Conservation (phyloP, 2,113 vertebrate species). For the Spizaetus ornatus region DNA sequence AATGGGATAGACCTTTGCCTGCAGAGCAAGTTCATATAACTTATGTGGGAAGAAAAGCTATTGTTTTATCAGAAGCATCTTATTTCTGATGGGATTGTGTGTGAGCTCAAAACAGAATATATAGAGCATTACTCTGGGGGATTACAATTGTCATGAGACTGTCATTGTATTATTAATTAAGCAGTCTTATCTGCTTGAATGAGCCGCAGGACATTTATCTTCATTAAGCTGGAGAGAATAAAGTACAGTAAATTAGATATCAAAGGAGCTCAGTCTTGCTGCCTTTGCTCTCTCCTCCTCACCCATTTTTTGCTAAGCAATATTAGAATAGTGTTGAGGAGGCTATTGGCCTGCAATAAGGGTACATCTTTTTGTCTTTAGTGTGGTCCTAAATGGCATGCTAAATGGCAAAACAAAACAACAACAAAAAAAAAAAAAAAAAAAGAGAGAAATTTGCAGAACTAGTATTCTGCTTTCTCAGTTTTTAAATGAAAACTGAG, state of each 20-base stretch:
- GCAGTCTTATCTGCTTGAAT: constrained; percentile 70
- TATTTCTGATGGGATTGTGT: constrained; percentile 2
- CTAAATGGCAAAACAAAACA: not conserved
- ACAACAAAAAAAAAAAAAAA: too few relatives aligned
- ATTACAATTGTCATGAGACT: constrained; percentile 75
- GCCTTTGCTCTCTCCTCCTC: not conserved
- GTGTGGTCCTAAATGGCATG: not conserved
- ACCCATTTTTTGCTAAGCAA: not conserved
- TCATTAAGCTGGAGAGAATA: constrained; percentile 71
- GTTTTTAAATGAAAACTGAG: not conserved
- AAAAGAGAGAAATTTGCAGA: not conserved
- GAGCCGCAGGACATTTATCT: constrained; percentile 71
- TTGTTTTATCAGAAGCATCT: constrained; percentile 12
- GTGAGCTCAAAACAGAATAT: constrained; percentile 20
- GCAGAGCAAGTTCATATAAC: not conserved
- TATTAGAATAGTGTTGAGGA: not conserved
- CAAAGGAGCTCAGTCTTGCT: constrained; percentile 5
- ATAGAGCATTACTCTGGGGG: constrained; percentile 54
- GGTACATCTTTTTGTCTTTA: not conserved
- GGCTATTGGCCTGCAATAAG: not conserved
- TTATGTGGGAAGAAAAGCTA: not conserved
- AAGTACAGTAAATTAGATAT: constrained; percentile 71
- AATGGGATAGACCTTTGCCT: not conserved
- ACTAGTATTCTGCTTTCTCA: not conserved
- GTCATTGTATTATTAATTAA: constrained; percentile 77